These are phyloP conservation scores for Dolichopus griseipennis DNA, from an alignment of 2,888 invertebrate genomes.

Conservation along the genomic window DNA sequence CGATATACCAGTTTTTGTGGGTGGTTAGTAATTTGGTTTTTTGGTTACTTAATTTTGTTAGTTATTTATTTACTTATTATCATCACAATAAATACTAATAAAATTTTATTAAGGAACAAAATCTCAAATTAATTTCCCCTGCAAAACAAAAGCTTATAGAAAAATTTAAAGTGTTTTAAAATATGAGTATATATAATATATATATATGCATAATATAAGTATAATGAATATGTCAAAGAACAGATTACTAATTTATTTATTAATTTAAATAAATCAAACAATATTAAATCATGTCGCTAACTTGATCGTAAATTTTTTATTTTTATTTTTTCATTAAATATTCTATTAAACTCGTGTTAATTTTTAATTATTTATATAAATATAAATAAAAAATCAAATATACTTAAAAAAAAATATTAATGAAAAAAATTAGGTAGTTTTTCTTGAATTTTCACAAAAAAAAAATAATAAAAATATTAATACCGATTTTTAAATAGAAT, in stretches of 20 bases:
- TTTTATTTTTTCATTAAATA: not conserved
- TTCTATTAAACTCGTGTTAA: not conserved
- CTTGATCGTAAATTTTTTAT: not conserved
- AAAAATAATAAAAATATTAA: not conserved
- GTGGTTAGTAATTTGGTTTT: too few species aligned
- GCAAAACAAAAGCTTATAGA: too few species aligned
- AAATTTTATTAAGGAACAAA: too few species aligned
- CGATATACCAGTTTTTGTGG: too few species aligned
- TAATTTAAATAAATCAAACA: not conserved
- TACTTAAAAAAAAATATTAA: constrained; percentile 9
- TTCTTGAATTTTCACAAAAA: constrained; percentile 17
- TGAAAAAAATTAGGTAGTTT: constrained; percentile 15
- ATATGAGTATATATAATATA: too few species aligned
- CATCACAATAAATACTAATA: too few species aligned
- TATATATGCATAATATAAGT: too few species aligned
- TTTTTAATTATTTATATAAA: constrained; percentile 2
- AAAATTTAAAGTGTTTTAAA: too few species aligned
- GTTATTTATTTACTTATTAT: too few species aligned
- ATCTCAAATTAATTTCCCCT: too few species aligned
- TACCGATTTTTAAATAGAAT: too few species aligned
- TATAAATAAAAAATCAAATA: not conserved
- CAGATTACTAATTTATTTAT: not conserved
- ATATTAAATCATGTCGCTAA: not conserved
- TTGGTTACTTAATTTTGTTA: too few species aligned
- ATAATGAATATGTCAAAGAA: not conserved